Percentiles rank a stretch among this genome's conserved stretches.
These are phyloP conservation scores for Paracanthobrama guichenoti DNA, from an alignment of 2,113 vertebrate genomes.

Conservation along the genomic window DNA sequence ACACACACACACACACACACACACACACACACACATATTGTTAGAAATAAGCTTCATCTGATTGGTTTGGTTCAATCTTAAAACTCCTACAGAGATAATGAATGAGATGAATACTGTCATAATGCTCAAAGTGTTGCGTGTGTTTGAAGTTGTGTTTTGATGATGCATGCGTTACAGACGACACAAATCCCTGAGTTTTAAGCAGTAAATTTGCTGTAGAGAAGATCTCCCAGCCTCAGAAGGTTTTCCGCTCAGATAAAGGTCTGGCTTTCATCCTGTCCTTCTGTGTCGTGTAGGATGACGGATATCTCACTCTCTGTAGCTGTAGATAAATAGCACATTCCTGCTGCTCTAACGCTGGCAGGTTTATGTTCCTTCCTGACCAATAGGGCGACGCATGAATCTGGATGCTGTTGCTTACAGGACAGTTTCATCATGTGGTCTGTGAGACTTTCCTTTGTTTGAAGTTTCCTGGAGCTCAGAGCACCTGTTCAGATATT, in stretches of 20 bases:
- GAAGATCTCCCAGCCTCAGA: not conserved
- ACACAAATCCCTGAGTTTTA: conserved; percentile 29
- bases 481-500: not conserved
- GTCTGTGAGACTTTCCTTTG: not conserved
- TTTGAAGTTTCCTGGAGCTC: not conserved
- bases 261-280: conserved; percentile 42
- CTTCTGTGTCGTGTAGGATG: conserved; percentile 11
- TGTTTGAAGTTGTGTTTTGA: not conserved
- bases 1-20: too few species aligned
- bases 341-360: conserved; percentile 10
- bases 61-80: not conserved
- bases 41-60: too few species aligned
- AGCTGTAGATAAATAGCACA: conserved; percentile 42
- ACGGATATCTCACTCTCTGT: conserved; percentile 41
- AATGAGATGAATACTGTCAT: not conserved
- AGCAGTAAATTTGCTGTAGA: conserved; percentile 12
- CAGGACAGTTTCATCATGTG: not conserved
- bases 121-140: not conserved
- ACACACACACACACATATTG: not conserved
- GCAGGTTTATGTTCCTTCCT: conserved; percentile 4
- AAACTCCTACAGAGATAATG: not conserved
- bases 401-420: not conserved
- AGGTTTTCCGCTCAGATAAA: conserved; percentile 18
- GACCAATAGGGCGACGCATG: not conserved
- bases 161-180: conserved; percentile 18